Evolutionary conservation across 1,140 invertebrate genomes (phyloP), one percentile per base, ranked within the genome.

Genomic region (Pseudomyrmex concolor): DNA sequence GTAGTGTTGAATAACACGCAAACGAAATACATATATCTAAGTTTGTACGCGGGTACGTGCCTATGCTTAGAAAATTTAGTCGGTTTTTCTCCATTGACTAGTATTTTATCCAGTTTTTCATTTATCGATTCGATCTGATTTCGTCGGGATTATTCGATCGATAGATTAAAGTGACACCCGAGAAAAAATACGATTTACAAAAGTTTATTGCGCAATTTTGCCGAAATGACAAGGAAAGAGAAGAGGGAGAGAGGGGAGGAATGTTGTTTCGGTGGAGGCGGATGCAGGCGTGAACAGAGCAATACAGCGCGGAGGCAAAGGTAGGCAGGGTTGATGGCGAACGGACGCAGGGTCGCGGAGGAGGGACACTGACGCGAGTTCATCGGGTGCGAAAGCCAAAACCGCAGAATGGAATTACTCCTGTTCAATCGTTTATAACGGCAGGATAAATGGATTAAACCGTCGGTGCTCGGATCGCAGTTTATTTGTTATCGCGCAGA

Each of bases 381-480:
- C 81, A 77, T 88, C 84, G 83, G 86, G 90, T 86, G 90, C 90
- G 90, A 92, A 91, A 92, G 87, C 89, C 90, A 89, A 89, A 92
- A 92, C 91, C 91, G 84, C 91, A 91, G 87, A 91, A 92, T 92
- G 89, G 88, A 93, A 93, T 93, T 92, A 93, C 91, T 93, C 89
- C 84, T 89, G 91, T 72, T 92, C 91, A 91, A 91, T 93, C 91
- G 91, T 92, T 92, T 91, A 89, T 90, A 90, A 89, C 91, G 88
- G 87, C 73, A 84, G 88, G 90, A 91, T 92, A 92, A 93, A 92
- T 91, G 89, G 90, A 92, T 92, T 92, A 89, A 86, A 91, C 86
- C 89, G 90, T 91, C 90, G 87, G 88, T 88, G 88, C 88, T 85
- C 88, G 80, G 89, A 86, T 87, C 86, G 85, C 85, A 89, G 90